Base-by-base conservation (phyloP, 2,888 invertebrate genomes). In the Eupithecia pulchellata region DNA sequence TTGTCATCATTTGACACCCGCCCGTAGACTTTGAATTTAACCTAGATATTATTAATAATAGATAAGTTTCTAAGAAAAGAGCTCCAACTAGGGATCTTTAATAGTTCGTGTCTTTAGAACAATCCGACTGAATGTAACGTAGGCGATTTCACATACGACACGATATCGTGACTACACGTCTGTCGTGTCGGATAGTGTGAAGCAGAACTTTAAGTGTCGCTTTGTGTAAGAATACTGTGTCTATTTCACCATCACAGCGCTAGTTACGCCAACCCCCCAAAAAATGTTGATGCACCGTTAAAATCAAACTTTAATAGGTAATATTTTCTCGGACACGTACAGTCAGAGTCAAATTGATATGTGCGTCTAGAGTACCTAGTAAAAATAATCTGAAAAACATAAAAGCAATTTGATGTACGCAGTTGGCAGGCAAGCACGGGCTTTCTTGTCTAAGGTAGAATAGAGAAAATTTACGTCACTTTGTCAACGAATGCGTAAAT, bases 111-210 rank as follows among this genome's bases (percentile, higher is more conserved):
- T 52, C 52, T 52, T 52, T 52, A 52, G 52, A 52, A 52, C 52
- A 52, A 52, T 52, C 52, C 52, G 52, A 52, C 52, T 52, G 52
- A 52, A 52, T 52, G 52, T 52, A 52, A 52, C 52, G 52, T 52
- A 52, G 25, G 25, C 20, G 25, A 52, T 52, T 52, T 52, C 25
- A 25, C 52, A 52, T 52, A 4, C 52, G 25, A 52, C 52, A 25
- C 52, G 20, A 25, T 25, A 52, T 25, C 52, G 52, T 25, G 47
- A 2, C 47, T 47, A 20, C 20, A 9, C n/a, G 20, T 52, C 52
- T 39, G 52, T 52, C 52, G 52, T 52, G 52, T 52, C 25, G 52
- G 25, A 25, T 25, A 52, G 25, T 52, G 52, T 52, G 11, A 52
- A 25, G 25, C 13, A 25, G 52, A 52, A 25, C 25, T 52, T n/a